Base-by-base conservation (phyloP, 30 jellyfish, hydroid and myxozoan genomes). In the Phacellophora camtschatica region DNA sequence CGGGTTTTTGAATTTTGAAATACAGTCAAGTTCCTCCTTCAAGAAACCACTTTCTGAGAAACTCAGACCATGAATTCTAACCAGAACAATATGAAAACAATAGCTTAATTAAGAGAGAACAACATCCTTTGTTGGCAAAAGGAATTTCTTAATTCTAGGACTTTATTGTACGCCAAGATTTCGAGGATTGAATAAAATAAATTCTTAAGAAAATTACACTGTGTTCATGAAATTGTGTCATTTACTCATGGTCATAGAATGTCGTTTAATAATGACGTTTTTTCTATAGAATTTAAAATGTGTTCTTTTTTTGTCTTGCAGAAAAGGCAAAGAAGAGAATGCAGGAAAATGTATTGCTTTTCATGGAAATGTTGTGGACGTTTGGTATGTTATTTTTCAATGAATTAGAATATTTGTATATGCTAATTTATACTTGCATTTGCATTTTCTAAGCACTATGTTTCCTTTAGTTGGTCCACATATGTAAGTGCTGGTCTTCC, bases 321-420 rank as follows among this genome's bases (percentile, higher is more conserved):
- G 99, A 45, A 56, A 66, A 39, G 91, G 98, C 67, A 75, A 82
- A 72, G 75, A 71, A 25, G 82, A 32, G 30, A 81, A 74, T 34
- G 71, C 54, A 24, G 83, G 78, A 32, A 95, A 73, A 37, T 82
- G 96, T 41, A 94, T 94, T 87, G 99, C 97, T 48, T 94, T 81
- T 61, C 99, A 86, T 76, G 99, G 99, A 23, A 94, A 94, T 63
- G 85, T 94, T 39, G 96, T 94, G 23, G 97, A 94, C 67, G 88
- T 94, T 36, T 94, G 99, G 99, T 94, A 61, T 29, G 95, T 29
- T 11, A 5, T 36, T n/a, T n/a, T n/a, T n/a, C n/a, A n/a, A n/a
- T n/a, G n/a, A n/a, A n/a, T n/a, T n/a, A n/a, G n/a, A n/a, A n/a
- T n/a, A n/a, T n/a, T n/a, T n/a, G n/a, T n/a, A 10, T 7, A 10